These are phyloP conservation scores for Hoplodrina blanda DNA, from an alignment of 2,888 invertebrate genomes.

Conservation along the genomic window DNA sequence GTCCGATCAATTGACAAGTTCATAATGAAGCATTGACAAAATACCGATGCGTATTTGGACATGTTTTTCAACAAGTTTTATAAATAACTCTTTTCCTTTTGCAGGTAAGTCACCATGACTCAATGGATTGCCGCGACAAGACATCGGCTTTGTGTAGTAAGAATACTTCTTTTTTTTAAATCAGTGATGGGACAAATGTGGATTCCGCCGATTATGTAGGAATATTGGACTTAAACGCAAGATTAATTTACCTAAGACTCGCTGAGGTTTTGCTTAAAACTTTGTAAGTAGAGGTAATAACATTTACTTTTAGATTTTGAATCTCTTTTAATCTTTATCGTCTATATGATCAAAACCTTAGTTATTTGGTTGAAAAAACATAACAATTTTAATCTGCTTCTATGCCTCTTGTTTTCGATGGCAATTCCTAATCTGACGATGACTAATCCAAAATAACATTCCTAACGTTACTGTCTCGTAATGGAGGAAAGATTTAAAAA, in stretches of 20 bases:
- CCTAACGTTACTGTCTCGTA: conserved; percentile 34
- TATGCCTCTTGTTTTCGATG: conserved; percentile 43
- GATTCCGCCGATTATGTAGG: neutral
- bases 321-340: too few relatives aligned
- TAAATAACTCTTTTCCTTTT: conserved; percentile 61
- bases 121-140: conserved; percentile 47
- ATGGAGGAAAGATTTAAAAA: conserved; percentile 15
- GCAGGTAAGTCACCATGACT: conserved; percentile 71
- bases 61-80: conserved; percentile 49
- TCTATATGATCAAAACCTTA: too few relatives aligned
- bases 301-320: neutral
- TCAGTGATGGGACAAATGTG: neutral
- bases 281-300: too few relatives aligned
- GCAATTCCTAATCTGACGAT: conserved; percentile 47
- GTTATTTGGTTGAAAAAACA: neutral
- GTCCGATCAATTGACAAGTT: conserved; percentile 28
- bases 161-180: conserved; percentile 15
- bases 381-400: neutral
- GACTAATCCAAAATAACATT: conserved; percentile 60
- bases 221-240: neutral
- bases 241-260: neutral
- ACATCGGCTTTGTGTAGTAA: conserved; percentile 44
- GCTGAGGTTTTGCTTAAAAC: too few relatives aligned
- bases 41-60: conserved; percentile 42
- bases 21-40: conserved; percentile 49